Conservation (phyloP, 2,888 invertebrate genomes). For the Parasteatoda lunata region DNA sequence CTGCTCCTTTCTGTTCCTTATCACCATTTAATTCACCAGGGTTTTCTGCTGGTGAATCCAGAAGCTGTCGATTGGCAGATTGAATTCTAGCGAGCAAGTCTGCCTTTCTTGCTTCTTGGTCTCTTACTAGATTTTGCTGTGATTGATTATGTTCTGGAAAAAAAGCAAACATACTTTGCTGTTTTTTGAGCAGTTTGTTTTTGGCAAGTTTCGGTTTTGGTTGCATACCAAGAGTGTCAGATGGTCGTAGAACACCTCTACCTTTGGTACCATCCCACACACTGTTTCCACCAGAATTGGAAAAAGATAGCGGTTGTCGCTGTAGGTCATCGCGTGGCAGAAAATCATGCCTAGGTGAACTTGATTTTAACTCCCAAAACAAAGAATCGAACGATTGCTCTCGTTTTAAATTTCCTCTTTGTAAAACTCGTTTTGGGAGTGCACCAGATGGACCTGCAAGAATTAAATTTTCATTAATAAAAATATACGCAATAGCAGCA, state of each 20-base stretch:
- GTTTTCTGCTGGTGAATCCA: constrained; percentile 40
- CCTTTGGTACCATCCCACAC: constrained; percentile 60
- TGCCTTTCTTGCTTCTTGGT: constrained; percentile 50
- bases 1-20: constrained; percentile 28
- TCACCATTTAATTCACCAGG: constrained; percentile 24
- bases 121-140: constrained; percentile 25
- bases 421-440: constrained; percentile 66
- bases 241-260: constrained; percentile 13
- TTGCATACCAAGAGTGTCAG: constrained; percentile 44
- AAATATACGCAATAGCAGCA: no score
- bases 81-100: constrained; percentile 55
- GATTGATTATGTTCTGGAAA: constrained; percentile 70
- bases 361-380: constrained; percentile 70
- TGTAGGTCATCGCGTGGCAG: constrained; percentile 70
- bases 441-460: constrained; percentile 51
- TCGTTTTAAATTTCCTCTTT: constrained; percentile 69
- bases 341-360: constrained; percentile 64
- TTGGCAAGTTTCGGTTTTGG: constrained; percentile 70
- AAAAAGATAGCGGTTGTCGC: constrained; percentile 62
- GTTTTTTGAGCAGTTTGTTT: constrained; percentile 71
- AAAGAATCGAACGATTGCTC: constrained; percentile 71
- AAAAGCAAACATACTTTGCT: constrained; percentile 71
- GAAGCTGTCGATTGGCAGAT: constrained; percentile 42
- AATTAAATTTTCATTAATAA: background rate
- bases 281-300: constrained; percentile 38